A percentile compares a stretch with the other conserved stretches of the same genome.
These are phyloP conservation scores for Mellilla xanthometata DNA, from an alignment of 2,888 invertebrate species.

Conservation along the genomic window DNA sequence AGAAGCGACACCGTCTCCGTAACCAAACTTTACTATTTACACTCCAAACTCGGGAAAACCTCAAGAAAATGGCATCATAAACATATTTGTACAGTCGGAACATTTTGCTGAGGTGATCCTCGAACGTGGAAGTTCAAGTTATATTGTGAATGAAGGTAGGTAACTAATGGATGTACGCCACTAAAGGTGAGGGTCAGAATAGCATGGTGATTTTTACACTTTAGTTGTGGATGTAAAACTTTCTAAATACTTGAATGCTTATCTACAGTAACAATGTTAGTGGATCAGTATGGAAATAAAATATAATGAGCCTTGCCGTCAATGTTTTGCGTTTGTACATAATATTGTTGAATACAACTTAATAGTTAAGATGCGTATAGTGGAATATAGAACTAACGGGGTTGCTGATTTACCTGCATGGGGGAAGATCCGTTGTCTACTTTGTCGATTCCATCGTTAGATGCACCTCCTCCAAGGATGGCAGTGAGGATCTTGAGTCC, in stretches of 20 bases:
- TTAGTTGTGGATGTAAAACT: conserved; percentile 47
- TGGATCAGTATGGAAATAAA: conserved; percentile 65
- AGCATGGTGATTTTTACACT: conserved; percentile 68
- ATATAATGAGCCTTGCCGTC: conserved; percentile 35
- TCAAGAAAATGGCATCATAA: conserved; percentile 44
- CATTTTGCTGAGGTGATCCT: conserved; percentile 62
- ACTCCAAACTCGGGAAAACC: conserved; percentile 55
- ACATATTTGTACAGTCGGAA: conserved; percentile 6
- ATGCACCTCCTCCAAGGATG: conserved; percentile 89
- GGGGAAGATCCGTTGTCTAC: conserved; percentile 94
- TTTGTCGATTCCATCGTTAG: conserved; percentile 93
- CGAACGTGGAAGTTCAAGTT: conserved; percentile 58
- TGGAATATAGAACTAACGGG: conserved; percentile 22
- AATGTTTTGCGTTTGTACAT: conserved; percentile 40
- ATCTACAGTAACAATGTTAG: conserved; percentile 74
- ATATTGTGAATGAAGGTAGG: conserved; percentile 58
- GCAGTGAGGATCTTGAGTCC: conserved; percentile 93
- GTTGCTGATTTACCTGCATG: conserved; percentile 87
- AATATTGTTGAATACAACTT: conserved; percentile 32
- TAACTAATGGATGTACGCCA: conserved; percentile 57
- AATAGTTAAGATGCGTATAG: conserved; percentile 23
- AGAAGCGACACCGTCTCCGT: conserved; percentile 81
- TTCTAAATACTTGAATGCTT: conserved; percentile 44
- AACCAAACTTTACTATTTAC: conserved; percentile 80
- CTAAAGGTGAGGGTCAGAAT: conserved; percentile 66